Percentiles rank a stretch among this genome's conserved stretches.
Evolutionary conservation across 2,113 vertebrate genomes (phyloP).

Genomic region (Melanostigma gelatinosum): DNA sequence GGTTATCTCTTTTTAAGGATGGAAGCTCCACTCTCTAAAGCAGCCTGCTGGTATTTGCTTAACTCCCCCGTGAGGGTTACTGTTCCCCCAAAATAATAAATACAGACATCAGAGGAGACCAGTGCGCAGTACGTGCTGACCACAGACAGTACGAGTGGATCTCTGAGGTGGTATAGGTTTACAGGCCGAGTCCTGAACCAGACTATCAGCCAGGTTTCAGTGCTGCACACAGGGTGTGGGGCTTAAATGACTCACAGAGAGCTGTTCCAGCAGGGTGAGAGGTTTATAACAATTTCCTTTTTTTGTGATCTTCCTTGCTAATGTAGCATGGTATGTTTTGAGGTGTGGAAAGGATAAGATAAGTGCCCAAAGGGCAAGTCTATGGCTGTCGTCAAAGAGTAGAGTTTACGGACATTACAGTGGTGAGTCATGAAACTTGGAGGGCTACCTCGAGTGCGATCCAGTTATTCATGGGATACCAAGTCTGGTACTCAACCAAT

Average conservation of each 20-base stretch:
- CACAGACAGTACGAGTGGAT: conserved; percentile 54
- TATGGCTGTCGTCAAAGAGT: conserved; percentile 21
- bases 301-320: conserved; percentile 35
- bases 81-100: conserved; percentile 57
- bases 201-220: conserved; percentile 29
- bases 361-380: conserved; percentile 27
- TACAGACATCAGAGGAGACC: conserved; percentile 23
- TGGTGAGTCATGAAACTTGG: conserved; percentile 48
- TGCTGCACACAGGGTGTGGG: not conserved
- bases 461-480: conserved; percentile 53
- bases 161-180: conserved; percentile 56
- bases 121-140: conserved; percentile 35
- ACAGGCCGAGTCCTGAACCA: conserved; percentile 29
- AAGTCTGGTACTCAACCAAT: conserved; percentile 47
- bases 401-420: conserved; percentile 43
- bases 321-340: conserved; percentile 6
- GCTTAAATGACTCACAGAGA: conserved; percentile 22
- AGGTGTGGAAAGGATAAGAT: conserved; percentile 24
- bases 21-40: conserved; percentile 11
- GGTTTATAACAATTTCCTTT: conserved; percentile 46
- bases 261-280: not conserved
- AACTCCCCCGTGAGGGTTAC: conserved; percentile 19
- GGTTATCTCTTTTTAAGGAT: not conserved
- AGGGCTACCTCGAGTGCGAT: conserved; percentile 33
- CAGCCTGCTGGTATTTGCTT: conserved; percentile 29